A percentile compares a stretch with the other conserved stretches of the same genome.
These are phyloP conservation scores for Sycophaga agraensis DNA, from an alignment of 1,140 invertebrate genomes.

Conservation along the genomic window DNA sequence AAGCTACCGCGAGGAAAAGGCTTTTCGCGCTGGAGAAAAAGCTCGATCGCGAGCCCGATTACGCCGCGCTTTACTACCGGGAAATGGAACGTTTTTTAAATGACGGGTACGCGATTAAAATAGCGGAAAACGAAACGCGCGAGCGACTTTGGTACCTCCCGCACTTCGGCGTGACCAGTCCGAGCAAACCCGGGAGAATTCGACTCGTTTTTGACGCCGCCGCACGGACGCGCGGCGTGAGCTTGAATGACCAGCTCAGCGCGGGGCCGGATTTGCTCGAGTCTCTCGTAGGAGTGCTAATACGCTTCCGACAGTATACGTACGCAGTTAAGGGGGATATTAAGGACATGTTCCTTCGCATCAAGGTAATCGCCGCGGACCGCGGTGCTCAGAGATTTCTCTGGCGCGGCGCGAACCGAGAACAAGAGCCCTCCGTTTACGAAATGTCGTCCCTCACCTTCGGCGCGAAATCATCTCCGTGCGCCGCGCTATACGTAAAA, in stretches of 20 bases:
- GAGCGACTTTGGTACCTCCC: not conserved
- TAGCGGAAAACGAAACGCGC: not conserved
- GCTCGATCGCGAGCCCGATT: not conserved
- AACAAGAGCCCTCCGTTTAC: constrained; percentile 25
- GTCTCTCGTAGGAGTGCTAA: constrained; percentile 36
- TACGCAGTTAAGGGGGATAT: constrained; percentile 40
- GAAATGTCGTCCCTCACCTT: constrained; percentile 42
- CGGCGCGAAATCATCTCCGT: constrained; percentile 32
- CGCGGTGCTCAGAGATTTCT: constrained; percentile 36
- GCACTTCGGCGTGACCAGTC: not conserved
- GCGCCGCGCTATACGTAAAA: constrained; percentile 38
- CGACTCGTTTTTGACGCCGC: constrained; percentile 2
- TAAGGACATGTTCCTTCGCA: constrained; percentile 46
- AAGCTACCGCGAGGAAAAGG: not conserved
- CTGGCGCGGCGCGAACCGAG: constrained; percentile 31
- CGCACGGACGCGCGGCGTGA: not conserved
- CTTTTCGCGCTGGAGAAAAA: not conserved
- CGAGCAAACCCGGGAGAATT: not conserved
- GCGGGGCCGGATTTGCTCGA: constrained; percentile 40
- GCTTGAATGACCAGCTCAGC: not conserved
- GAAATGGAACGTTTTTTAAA: not conserved
- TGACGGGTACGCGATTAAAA: not conserved
- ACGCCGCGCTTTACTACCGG: not conserved
- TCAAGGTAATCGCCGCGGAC: constrained; percentile 34
- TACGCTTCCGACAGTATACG: constrained; percentile 37